These are phyloP conservation scores for Sebastes goodei DNA, from an alignment of 2,797 vertebrate genomes.

Conservation along the genomic window DNA sequence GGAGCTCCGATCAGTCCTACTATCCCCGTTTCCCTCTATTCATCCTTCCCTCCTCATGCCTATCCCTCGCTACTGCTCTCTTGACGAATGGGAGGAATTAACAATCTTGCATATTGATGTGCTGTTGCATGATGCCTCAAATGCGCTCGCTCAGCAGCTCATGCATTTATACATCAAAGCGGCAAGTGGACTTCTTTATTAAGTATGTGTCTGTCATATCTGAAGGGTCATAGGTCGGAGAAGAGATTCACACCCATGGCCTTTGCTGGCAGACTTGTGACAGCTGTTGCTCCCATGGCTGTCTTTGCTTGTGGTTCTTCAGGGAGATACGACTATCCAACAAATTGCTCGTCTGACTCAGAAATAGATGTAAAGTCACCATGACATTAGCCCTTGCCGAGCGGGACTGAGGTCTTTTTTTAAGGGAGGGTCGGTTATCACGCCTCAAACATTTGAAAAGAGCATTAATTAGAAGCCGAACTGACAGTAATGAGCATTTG, in stretches of 20 bases:
- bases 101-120: slow-evolving; percentile 72
- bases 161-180: slow-evolving; percentile 78
- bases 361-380: slow-evolving; percentile 38
- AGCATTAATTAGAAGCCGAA: slow-evolving; percentile 48
- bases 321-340: slow-evolving; percentile 13
- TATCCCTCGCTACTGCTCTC: slow-evolving; percentile 22
- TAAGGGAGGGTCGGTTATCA: slow-evolving; percentile 37
- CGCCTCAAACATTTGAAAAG: slow-evolving; percentile 50
- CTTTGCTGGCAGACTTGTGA: slow-evolving; percentile 25
- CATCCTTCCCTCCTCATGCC: background rate
- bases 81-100: slow-evolving; percentile 70
- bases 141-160: slow-evolving; percentile 44
- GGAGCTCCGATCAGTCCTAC: slow-evolving; percentile 36
- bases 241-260: slow-evolving; percentile 18
- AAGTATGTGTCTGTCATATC: slow-evolving; percentile 56
- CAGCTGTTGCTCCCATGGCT: slow-evolving; percentile 26
- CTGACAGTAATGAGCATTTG: slow-evolving; percentile 61
- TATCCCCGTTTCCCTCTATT: slow-evolving; percentile 11
- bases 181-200: slow-evolving; percentile 65
- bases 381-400: slow-evolving; percentile 19
- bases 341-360: slow-evolving; percentile 34
- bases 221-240: slow-evolving; percentile 39
- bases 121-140: slow-evolving; percentile 25
- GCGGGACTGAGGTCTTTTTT: slow-evolving; percentile 13
- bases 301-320: slow-evolving; percentile 8